Evolutionary conservation across 2,113 vertebrate species (phyloP), one percentile per base, ranked within the genome.

Genomic region (Sciurus niger): DNA sequence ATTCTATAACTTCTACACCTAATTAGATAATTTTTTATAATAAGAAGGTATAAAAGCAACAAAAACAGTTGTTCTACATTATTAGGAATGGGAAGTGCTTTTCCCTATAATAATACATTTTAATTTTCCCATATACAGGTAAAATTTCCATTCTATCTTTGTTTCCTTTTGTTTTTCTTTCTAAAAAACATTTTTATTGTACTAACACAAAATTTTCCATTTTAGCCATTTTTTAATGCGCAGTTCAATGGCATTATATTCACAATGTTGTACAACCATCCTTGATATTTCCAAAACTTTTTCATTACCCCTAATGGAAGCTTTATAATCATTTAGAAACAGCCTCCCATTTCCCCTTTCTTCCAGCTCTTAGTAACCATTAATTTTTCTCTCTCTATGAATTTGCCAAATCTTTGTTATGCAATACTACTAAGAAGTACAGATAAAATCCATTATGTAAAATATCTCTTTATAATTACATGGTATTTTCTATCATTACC

Each of bases 1-100:
- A 83, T 86, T 92, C 32, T 94, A 17, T 92, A 67, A 76, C 25
- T 92, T 94, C 11, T 17, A 32, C n/a, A 80, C 43, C 48, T 72
- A 84, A 55, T 72, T 92, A 83, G 53, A 24, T 83, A 55, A 89
- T 17, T 93, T 86, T 89, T 95, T 53, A 67, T 90, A 92, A 4
- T 55, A 72, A 92, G 13, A 89, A 32, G 46, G 12, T 89, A 63
- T 92, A 63, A 94, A 53, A 68, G 89, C 14, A 2, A 13, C 6
- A 28, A 85, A 70, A 68, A 70, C 34, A 85, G 48, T n/a, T 80
- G 58, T 74, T 83, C 28, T 72, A 32, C 73, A 58, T 90, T 92
- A 92, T 12, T 65, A 32, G 34, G 34, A 32, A 1, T 70, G 18
- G 4, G 37, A 6, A 28, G 46, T 11, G 17, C 22, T 58, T 90